Base-by-base conservation (phyloP, 2,113 vertebrate genomes). In the Eclectus roratus region DNA sequence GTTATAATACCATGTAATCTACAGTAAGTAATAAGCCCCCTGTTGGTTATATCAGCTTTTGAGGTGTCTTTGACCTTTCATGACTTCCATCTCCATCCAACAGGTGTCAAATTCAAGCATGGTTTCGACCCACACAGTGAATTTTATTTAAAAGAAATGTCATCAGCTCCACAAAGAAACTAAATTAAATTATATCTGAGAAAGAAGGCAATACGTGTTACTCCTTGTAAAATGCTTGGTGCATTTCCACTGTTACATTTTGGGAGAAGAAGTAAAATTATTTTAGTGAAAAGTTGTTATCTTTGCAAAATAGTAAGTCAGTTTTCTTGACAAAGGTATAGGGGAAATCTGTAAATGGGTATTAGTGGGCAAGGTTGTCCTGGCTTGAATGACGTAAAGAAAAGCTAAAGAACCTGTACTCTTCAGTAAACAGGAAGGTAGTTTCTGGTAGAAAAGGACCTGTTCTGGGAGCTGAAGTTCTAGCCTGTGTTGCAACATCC, bases 31-130 rank as follows among this genome's bases (percentile, higher is more conserved):
- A 37, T 64, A 72, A 89, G 10, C 33, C 24, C n/a, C 69, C 52
- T 58, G 24, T 18, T 55, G 65, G 61, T 49, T 77, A 1, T 7
- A 55, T 53, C 76, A 71, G 46, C 35, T 89, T 85, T 64, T 47
- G 82, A 73, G 85, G 49, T 76, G 88, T 60, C 81, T 80, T 89
- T 81, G 94, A 61, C 93, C 93, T 71, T 70, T 93, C 15, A 2
- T 41, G 29, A 35, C 50, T 91, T 93, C 53, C 1, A 7, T 85
- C 88, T 89, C 63, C 79, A 44, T 84, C 68, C 6, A 27, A 43
- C 4, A 3, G 17, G 14, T 89, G 66, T 81, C 86, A 94, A 65
- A 53, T 46, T 82, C 37, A 7, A 64, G 50, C 72, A 8, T 41
- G 53, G 61, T 66, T 94, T 89, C 81, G 81, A 82, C 91, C 92